A percentile compares a stretch with the other conserved stretches of the same genome.
Conservation (phyloP, 1,140 invertebrate genomes). For the Bactericera cockerelli region DNA sequence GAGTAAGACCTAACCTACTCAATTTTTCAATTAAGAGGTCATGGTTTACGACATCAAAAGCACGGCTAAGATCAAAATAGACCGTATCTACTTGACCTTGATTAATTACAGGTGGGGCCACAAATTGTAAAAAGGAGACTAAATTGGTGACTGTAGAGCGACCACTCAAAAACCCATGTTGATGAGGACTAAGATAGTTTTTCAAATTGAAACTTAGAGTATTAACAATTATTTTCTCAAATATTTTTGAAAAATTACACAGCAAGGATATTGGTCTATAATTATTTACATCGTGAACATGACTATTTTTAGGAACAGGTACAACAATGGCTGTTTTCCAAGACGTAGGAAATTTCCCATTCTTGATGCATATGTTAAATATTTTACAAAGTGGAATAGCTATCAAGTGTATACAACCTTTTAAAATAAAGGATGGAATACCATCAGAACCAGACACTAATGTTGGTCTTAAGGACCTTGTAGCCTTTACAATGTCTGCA, state of each 20-base stretch:
- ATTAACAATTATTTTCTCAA: slow-evolving; percentile 19
- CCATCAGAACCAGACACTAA: neutral
- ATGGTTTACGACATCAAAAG: slow-evolving; percentile 21
- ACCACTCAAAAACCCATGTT: slow-evolving; percentile 14
- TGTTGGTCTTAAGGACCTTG: neutral
- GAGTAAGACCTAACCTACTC: slow-evolving; percentile 17
- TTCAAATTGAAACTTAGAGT: slow-evolving; percentile 19
- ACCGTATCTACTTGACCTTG: slow-evolving; percentile 11
- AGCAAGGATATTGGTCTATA: slow-evolving; percentile 18
- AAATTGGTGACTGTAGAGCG: neutral
- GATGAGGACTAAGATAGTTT: slow-evolving; percentile 10
- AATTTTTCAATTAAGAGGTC: slow-evolving; percentile 17
- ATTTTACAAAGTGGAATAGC: neutral
- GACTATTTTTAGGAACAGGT: slow-evolving; percentile 3
- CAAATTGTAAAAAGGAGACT: neutral
- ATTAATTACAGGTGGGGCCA: neutral
- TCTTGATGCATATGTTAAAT: neutral
- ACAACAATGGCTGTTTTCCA: slow-evolving; percentile 3
- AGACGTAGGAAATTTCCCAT: neutral
- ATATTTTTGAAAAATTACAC: slow-evolving; percentile 15
- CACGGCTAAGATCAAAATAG: slow-evolving; percentile 19
- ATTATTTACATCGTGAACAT: slow-evolving; percentile 8
- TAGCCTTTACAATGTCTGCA: neutral
- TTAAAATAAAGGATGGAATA: neutral
- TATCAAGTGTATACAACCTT: neutral